phyloP scores from a whole-genome alignment of 2,888 invertebrate genomes.

The Drosophila falleni region DNA sequence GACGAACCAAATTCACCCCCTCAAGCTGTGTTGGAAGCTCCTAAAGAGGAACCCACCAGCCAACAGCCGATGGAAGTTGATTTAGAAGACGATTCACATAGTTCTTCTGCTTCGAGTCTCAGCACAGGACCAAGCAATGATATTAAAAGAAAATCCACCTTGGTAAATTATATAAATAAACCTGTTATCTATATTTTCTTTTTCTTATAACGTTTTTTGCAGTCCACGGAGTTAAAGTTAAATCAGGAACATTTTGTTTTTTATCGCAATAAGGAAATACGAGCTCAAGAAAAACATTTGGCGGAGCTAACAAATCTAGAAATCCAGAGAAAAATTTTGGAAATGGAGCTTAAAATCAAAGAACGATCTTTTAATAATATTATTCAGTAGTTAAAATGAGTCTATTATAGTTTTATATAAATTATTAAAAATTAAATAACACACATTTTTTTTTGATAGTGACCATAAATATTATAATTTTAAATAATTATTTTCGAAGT shows the following conservation, averaged over 20 bases:
- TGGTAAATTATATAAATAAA: neutral
- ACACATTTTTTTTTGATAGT: too few relatives aligned
- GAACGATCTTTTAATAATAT: constrained; percentile 5
- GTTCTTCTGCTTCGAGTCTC: neutral
- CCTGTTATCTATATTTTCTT: neutral
- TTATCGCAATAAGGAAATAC: constrained; percentile 9
- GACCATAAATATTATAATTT: too few relatives aligned
- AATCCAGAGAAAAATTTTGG: constrained; percentile 9
- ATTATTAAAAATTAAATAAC: neutral
- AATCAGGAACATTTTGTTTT: neutral
- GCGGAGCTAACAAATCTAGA: constrained; percentile 18
- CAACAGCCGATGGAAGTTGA: neutral
- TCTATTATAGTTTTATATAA: neutral
- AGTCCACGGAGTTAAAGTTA: neutral
- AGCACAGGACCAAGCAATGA: neutral
- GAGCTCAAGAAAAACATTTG: constrained; percentile 13
- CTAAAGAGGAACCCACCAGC: neutral
- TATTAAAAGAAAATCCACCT: neutral
- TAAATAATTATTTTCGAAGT: neutral
- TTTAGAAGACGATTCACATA: neutral
- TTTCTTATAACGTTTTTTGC: neutral
- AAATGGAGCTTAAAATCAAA: constrained; percentile 18
- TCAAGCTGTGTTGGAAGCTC: neutral
- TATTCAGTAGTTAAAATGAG: neutral
- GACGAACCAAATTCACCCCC: neutral